These are phyloP conservation scores for Calidris pygmaea DNA, from an alignment of 2,113 vertebrate species.

Conservation along the genomic window DNA sequence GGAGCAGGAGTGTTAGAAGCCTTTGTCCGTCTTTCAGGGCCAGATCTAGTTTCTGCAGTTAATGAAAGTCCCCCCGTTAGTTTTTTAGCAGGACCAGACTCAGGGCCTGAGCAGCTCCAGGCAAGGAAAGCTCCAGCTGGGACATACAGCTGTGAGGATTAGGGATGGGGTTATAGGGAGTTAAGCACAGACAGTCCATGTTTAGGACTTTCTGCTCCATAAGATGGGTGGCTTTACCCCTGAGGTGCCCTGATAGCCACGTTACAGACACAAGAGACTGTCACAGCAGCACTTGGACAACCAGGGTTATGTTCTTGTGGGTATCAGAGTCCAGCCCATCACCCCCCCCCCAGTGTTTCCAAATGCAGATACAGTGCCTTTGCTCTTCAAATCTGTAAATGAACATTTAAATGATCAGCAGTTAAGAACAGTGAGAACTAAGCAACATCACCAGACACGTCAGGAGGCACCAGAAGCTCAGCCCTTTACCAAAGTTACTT, in stretches of 20 bases:
- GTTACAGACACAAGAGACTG: background rate
- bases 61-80: background rate
- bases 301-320: background rate
- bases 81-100: background rate
- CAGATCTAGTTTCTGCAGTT: conserved; percentile 27
- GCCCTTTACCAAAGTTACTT: background rate
- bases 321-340: background rate
- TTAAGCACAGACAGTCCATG: background rate
- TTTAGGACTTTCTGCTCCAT: background rate
- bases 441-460: background rate
- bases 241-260: background rate
- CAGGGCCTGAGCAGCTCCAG: background rate
- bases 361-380: background rate
- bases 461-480: background rate
- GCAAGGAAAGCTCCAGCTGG: background rate
- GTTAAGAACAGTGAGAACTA: background rate
- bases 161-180: fast-evolving
- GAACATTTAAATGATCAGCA: background rate
- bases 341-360: background rate
- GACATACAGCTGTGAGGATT: background rate
- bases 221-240: background rate
- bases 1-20: background rate
- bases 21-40: conserved; percentile 44
- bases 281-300: background rate
- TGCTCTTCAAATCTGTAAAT: background rate